A percentile compares a stretch with the other conserved stretches of the same genome.
These are phyloP conservation scores for Drosophila gaucha DNA, from an alignment of 2,888 invertebrate genomes.

Conservation along the genomic window DNA sequence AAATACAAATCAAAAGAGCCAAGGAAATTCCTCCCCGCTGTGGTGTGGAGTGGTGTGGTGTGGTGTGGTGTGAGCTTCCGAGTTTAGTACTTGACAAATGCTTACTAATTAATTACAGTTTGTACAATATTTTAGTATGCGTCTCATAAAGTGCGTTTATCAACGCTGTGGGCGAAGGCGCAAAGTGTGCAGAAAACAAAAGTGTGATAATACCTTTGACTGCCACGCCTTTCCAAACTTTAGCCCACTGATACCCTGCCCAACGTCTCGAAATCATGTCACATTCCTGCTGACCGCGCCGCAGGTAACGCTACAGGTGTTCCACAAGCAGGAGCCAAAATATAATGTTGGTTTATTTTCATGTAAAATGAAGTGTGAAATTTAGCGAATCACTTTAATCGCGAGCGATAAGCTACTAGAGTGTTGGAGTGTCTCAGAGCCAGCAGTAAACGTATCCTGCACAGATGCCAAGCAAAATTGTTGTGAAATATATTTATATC, in stretches of 20 bases:
- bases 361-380: slow-evolving; percentile 77
- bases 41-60: not conserved
- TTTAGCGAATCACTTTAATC: slow-evolving; percentile 79
- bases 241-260: not conserved
- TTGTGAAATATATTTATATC: slow-evolving; percentile 1
- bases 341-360: slow-evolving; percentile 65
- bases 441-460: slow-evolving; percentile 37
- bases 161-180: slow-evolving; percentile 41
- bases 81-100: slow-evolving; percentile 84
- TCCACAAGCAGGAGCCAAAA: slow-evolving; percentile 30
- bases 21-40: slow-evolving; percentile 48
- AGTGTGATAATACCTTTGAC: slow-evolving; percentile 58
- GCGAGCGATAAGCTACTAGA: slow-evolving; percentile 61
- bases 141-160: slow-evolving; percentile 82
- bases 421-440: slow-evolving; percentile 9
- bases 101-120: slow-evolving; percentile 85
- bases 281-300: slow-evolving; percentile 13
- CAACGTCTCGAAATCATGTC: slow-evolving; percentile 1
- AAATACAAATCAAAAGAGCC: slow-evolving; percentile 69
- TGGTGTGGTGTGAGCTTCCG: slow-evolving; percentile 19
- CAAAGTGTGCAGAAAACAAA: slow-evolving; percentile 75
- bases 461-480: slow-evolving; percentile 43
- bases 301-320: slow-evolving; percentile 8
- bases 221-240: slow-evolving; percentile 38
- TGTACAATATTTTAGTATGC: slow-evolving; percentile 84